These are phyloP conservation scores for Syncerus caffer DNA, from an alignment of 2,797 vertebrate species.

Conservation along the genomic window DNA sequence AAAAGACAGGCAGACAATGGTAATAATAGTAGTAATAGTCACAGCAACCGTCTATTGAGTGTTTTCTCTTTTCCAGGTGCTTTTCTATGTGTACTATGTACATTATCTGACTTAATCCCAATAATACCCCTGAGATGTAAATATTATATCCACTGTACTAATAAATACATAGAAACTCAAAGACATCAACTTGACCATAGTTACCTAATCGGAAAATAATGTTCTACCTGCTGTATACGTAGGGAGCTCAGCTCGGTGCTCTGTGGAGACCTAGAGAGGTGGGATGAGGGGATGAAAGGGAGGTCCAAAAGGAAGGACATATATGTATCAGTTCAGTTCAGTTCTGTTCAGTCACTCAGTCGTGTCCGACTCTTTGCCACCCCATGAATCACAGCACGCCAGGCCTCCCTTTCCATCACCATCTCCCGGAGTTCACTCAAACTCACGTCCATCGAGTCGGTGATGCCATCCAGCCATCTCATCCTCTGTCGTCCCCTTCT, in stretches of 20 bases:
- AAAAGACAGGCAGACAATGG: background rate
- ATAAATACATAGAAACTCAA: background rate
- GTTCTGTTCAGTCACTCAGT: too few species aligned
- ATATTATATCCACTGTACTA: background rate
- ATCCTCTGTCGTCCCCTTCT: too few species aligned
- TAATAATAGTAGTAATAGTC: background rate
- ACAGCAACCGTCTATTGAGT: background rate
- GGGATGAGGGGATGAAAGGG: background rate
- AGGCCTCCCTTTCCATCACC: too few species aligned
- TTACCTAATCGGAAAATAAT: background rate
- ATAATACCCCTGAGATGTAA: background rate
- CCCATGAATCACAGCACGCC: too few species aligned
- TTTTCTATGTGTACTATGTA: background rate
- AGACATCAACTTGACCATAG: background rate
- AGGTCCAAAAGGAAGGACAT: background rate
- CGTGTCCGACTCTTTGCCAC: too few species aligned
- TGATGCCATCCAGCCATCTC: too few species aligned
- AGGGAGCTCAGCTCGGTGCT: background rate
- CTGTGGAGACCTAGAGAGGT: background rate
- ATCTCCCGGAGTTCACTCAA: too few species aligned
- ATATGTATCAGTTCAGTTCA: too few species aligned
- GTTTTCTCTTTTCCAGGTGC: background rate
- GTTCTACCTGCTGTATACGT: background rate
- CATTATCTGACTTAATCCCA: background rate
- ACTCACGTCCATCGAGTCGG: too few species aligned